phyloP scores from a whole-genome alignment of 2,888 invertebrate genomes.

The Drepana falcataria region DNA sequence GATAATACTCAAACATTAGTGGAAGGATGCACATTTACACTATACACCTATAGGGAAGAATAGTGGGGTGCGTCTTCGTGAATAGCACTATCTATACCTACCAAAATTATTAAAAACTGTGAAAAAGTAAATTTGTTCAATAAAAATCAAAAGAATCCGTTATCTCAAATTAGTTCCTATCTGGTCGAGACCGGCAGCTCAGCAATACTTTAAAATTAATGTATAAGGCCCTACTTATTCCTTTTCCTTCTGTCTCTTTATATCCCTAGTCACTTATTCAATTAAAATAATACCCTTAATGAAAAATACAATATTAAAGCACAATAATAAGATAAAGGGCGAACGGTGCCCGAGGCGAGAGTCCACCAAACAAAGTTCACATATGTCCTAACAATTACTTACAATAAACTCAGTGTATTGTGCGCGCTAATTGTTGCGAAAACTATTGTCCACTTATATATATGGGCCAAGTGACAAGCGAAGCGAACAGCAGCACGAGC shows the following conservation, averaged over 20 bases:
- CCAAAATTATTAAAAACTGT: no score
- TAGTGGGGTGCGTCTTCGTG: no score
- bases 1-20: no score
- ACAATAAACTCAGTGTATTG: conserved; percentile 46
- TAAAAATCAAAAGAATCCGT: no score
- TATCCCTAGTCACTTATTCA: neutral
- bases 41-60: no score
- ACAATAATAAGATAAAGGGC: conserved; percentile 22
- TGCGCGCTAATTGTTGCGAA: conserved; percentile 49
- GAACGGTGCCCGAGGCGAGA: conserved; percentile 36
- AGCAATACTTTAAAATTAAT: no score
- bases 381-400: conserved; percentile 51
- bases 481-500: neutral
- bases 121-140: no score
- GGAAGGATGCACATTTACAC: no score
- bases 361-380: conserved; percentile 49
- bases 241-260: neutral
- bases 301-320: neutral
- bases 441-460: conserved; percentile 41
- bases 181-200: neutral
- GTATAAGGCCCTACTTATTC: neutral
- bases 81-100: no score
- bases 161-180: no score
- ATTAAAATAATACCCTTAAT: neutral
- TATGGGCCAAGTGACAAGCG: conserved; percentile 10